phyloP scores from a whole-genome alignment of 2,888 invertebrate species.

The Nomada ferruginata region DNA sequence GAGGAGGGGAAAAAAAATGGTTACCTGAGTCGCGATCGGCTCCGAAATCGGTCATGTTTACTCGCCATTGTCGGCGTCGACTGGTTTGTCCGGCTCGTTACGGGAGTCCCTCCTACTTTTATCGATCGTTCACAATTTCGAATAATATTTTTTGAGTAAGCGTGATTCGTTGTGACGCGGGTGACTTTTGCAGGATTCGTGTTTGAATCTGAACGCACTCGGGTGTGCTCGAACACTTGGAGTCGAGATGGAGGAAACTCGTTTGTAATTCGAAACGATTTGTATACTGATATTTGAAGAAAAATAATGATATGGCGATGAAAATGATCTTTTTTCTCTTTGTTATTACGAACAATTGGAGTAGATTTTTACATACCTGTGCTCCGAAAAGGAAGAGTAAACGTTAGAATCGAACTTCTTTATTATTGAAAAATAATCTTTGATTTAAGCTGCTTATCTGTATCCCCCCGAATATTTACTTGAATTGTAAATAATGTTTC shows the following conservation, averaged over 20 bases:
- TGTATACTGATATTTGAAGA: background rate
- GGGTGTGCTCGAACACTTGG: background rate
- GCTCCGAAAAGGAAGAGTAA: no score
- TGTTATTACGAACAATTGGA: background rate
- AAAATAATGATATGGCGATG: no score
- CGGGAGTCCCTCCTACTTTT: conserved; percentile 40
- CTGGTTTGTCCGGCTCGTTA: conserved; percentile 61
- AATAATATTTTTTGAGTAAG: conserved; percentile 30
- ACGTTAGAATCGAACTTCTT: no score
- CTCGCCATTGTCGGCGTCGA: conserved; percentile 60
- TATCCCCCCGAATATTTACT: background rate
- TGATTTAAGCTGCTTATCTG: background rate
- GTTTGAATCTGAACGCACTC: background rate
- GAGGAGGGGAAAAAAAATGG: conserved; percentile 30
- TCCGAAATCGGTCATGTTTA: conserved; percentile 62
- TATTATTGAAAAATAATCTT: background rate
- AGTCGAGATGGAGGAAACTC: background rate
- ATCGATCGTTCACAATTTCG: conserved; percentile 32
- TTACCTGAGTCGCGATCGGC: conserved; percentile 65
- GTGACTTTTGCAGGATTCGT: background rate
- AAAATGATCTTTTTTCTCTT: background rate
- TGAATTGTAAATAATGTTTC: background rate
- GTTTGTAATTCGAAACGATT: background rate
- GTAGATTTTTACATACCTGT: no score
- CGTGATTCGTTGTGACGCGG: background rate